Base-by-base conservation (phyloP, 2,113 vertebrate species). In the Ceyx margarethae region DNA sequence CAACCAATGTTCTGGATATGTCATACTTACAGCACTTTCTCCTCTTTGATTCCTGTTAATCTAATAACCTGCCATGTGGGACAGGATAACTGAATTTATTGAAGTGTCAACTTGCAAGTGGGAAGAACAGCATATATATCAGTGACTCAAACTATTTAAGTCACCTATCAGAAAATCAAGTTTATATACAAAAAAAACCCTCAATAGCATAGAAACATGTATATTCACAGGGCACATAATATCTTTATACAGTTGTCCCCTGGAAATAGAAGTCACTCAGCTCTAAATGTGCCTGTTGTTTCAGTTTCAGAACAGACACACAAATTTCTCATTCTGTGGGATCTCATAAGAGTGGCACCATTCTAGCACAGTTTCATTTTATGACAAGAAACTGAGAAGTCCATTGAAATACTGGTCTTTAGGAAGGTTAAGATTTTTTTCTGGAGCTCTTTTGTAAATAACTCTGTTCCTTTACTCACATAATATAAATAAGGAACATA, bases 141-240 rank as follows among this genome's bases (percentile, higher is more conserved):
- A 64, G n/a, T 68, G 13, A 18, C 13, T 72, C 19, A 48, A 54
- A 37, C 14, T 67, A 20, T 56, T 83, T 28, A 72, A 67, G 8
- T n/a, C 5, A 28, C 43, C 8, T 23, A 6, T 29, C 4, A 8
- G 20, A 69, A 84, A 82, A 68, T 21, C 21, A 78, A 42, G 11
- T 43, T 68, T 64, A 35, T 53, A 57, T 51, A 31, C 67, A 40
- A 29, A 42, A 62, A 12, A 25, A 37, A 35, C 35, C 37, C 31
- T 45, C 28, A 64, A 22, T 45, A 57, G 10, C 1, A 2, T 33
- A 62, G 26, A 79, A 74, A 20, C 0, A 0, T 18, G 6, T 20
- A 17, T 56, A 74, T 61, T 81, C 74, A 61, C 56, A 68, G 31
- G 33, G 15, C 9, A 26, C 13, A 17, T 40, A 29, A 6, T 43